These are phyloP conservation scores for Meloe dianella DNA, from an alignment of 2,888 invertebrate genomes.

Conservation along the genomic window DNA sequence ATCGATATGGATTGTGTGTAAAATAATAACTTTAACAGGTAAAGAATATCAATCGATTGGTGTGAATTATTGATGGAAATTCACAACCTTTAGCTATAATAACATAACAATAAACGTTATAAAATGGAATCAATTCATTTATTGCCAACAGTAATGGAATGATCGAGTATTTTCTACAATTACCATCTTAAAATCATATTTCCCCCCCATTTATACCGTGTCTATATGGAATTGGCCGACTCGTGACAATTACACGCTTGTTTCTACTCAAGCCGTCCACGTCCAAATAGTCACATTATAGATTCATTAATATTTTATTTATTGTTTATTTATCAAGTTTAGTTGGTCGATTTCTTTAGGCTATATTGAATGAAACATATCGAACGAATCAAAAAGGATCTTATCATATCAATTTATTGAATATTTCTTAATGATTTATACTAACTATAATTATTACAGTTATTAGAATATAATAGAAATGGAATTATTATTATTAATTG, in stretches of 20 bases:
- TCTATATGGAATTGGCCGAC: background rate
- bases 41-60: background rate
- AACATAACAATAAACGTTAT: background rate
- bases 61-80: background rate
- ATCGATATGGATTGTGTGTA: background rate
- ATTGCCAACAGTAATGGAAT: background rate
- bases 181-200: background rate
- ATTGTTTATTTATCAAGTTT: too few relatives aligned
- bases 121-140: background rate
- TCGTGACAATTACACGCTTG: too few relatives aligned
- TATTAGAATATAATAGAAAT: too few relatives aligned
- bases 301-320: too few relatives aligned
- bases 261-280: too few relatives aligned
- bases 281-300: too few relatives aligned
- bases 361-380: background rate
- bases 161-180: background rate
- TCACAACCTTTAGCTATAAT: background rate
- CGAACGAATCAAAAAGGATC: background rate
- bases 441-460: too few relatives aligned
- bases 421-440: background rate
- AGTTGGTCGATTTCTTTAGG: background rate
- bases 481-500: background rate
- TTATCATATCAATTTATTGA: conserved; percentile 6
- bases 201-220: background rate
- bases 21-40: background rate